Evolutionary conservation across 2,888 invertebrate genomes (phyloP).

Genomic region (Macrophya annulata): DNA sequence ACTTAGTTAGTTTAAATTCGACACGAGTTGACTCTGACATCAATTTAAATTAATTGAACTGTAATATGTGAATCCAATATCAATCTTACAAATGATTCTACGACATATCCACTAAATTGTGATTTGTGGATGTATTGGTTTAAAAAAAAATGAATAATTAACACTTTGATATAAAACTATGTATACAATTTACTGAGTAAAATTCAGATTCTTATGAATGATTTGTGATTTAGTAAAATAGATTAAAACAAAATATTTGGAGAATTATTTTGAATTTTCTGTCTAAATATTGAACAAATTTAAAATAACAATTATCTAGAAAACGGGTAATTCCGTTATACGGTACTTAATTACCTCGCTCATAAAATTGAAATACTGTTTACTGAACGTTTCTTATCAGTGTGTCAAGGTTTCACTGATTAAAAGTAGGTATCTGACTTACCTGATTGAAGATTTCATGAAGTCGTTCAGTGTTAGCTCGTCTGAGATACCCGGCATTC

Average conservation of each 20-base stretch:
- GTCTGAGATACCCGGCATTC: slow-evolving; percentile 93
- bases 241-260: neutral
- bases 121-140: too few species aligned
- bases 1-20: neutral
- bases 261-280: too few species aligned
- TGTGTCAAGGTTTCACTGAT: neutral
- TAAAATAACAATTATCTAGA: neutral
- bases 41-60: neutral
- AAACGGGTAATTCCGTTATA: neutral
- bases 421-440: slow-evolving; percentile 62
- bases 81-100: too few species aligned
- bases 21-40: neutral
- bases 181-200: neutral
- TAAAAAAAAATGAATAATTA: too few species aligned
- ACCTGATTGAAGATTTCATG: slow-evolving; percentile 93
- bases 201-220: too few species aligned
- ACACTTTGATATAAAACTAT: neutral
- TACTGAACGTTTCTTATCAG: neutral
- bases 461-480: slow-evolving; percentile 93
- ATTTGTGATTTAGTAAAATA: neutral
- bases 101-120: too few species aligned
- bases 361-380: neutral
- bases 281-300: neutral
- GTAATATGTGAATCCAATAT: too few species aligned
- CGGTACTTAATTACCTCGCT: neutral